Percentiles rank a stretch among this genome's conserved stretches.
phyloP scores from a whole-genome alignment of 2,113 vertebrate species.

The Ramphastos sulfuratus region DNA sequence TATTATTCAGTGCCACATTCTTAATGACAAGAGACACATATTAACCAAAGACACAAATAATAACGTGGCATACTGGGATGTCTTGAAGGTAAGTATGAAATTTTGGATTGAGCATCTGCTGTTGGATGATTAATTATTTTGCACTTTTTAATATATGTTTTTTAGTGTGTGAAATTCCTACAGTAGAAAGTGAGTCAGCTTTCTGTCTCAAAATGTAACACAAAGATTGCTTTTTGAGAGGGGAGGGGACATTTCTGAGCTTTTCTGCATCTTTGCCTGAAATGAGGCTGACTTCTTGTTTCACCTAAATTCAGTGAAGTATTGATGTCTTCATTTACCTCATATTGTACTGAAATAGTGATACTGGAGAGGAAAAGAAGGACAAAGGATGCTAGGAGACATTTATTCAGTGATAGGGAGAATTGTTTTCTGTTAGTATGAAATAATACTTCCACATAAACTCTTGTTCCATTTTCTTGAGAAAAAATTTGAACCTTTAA shows the following conservation, averaged over 20 bases:
- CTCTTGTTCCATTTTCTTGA: too few species aligned
- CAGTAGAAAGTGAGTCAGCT: background rate
- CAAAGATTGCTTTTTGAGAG: background rate
- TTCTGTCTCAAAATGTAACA: background rate
- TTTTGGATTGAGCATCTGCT: background rate
- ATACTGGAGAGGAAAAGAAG: too few species aligned
- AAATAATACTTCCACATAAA: too few species aligned
- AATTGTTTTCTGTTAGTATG: too few species aligned
- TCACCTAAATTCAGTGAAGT: background rate
- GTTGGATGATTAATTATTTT: background rate
- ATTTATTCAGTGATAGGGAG: too few species aligned
- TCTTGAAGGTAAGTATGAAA: slow-evolving; percentile 86
- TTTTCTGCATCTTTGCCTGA: background rate
- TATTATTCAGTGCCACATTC: slow-evolving; percentile 98
- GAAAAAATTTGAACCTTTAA: background rate
- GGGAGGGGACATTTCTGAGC: background rate
- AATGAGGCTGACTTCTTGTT: fast-evolving
- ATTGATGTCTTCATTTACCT: background rate
- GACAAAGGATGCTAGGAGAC: too few species aligned
- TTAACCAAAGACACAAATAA: slow-evolving; percentile 99
- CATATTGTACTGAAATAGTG: background rate
- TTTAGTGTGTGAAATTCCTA: background rate
- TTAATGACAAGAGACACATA: slow-evolving; percentile 99
- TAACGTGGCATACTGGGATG: slow-evolving; percentile 98
- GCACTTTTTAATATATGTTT: fast-evolving